Evolutionary conservation across 2,797 vertebrate genomes (phyloP), one percentile per base, ranked within the genome.

Genomic region (Rhyacichthys aspro): DNA sequence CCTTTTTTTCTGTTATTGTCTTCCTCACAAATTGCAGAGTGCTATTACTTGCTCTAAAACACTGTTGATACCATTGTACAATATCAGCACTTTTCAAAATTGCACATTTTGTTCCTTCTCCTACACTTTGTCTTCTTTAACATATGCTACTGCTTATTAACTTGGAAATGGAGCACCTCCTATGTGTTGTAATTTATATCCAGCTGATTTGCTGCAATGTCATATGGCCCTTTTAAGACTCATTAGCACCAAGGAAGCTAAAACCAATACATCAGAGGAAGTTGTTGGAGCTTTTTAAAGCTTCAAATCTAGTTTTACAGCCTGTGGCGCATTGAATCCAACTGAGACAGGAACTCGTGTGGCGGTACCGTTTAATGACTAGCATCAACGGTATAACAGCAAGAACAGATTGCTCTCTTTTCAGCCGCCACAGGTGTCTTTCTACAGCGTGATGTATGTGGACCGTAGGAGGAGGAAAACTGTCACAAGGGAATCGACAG

Each of bases 371-470:
- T 74, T 76, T 75, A 60, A 82, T 53, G 63, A 58, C 50, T 63
- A 41, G 60, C 10, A 23, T 18, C 12, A 4, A 55, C 1, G 17
- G 43, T 2, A 17, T 12, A 50, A 56, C 46, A 48, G 47, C 41
- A 55, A 60, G 45, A 78, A 44, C 50, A 72, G 59, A 74, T 71
- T 60, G 64, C 47, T 72, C 60, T 57, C 52, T 11, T 43, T 57
- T 45, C 59, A 52, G 61, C 32, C 60, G 0, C 73, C 65, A 60
- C 64, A 84, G 74, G 70, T 74, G 70, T 83, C 61, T 56, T 33
- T 36, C 36, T 7, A 38, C 55, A 47, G 47, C 39, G 54, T 61
- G 47, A 81, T 61, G 60, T 19, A 57, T 57, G 68, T 16, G 18
- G 23, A 32, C 49, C 12, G 38, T 38, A 59, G 63, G 52, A 19